Evolutionary conservation across 1,140 invertebrate genomes (phyloP).

Genomic region (Lysiphlebus fabarum): DNA sequence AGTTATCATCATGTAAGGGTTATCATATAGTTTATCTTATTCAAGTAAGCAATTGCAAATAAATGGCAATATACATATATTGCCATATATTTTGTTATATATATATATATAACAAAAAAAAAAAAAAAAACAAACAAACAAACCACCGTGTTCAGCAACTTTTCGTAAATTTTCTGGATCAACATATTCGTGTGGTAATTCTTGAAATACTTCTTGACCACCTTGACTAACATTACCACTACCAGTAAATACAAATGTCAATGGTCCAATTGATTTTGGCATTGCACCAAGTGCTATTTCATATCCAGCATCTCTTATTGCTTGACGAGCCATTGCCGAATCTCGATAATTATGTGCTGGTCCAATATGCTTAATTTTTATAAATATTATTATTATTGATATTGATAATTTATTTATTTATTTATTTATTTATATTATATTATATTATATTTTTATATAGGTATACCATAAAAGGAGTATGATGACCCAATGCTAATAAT

Average conservation of each 20-base stretch:
- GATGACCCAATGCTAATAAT: constrained; percentile 92
- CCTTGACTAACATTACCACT: constrained; percentile 83
- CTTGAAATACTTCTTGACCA: constrained; percentile 96
- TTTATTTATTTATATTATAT: neutral
- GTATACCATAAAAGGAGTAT: constrained; percentile 96
- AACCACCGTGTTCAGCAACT: constrained; percentile 94
- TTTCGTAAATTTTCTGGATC: constrained; percentile 90
- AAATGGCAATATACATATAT: neutral
- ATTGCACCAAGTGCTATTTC: constrained; percentile 96
- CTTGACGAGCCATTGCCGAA: constrained; percentile 95
- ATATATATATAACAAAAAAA: constrained; percentile 1
- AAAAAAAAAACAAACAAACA: constrained; percentile 32
- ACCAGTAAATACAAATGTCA: constrained; percentile 98
- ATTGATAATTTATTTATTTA: neutral
- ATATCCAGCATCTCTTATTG: constrained; percentile 95
- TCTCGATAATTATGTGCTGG: constrained; percentile 97
- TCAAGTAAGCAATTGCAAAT: neutral
- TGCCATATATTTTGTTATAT: constrained; percentile 3
- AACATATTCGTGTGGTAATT: constrained; percentile 96
- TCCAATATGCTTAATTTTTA: constrained; percentile 85
- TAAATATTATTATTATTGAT: neutral
- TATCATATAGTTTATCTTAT: neutral
- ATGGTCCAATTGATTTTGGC: constrained; percentile 95
- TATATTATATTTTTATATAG: too few species aligned
- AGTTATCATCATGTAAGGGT: neutral